Conservation (phyloP, 1,140 invertebrate species). For the Paraescarpia echinospica region DNA sequence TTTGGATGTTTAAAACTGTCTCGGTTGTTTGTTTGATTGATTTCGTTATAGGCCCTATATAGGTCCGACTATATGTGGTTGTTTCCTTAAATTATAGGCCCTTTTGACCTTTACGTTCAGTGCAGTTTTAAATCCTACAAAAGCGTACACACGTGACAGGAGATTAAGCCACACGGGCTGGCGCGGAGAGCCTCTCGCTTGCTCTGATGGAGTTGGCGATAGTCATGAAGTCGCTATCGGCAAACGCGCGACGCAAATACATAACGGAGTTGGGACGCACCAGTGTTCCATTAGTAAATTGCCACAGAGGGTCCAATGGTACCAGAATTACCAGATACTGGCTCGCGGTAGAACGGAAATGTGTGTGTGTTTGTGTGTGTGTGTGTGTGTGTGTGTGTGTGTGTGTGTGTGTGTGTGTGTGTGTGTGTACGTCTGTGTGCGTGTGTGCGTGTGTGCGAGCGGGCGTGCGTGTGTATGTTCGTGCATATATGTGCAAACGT, state of each 20-base stretch:
- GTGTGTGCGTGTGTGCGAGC: not conserved
- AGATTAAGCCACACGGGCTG: too few species aligned
- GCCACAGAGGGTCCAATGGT: not conserved
- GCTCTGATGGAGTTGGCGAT: not conserved
- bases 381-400: not conserved
- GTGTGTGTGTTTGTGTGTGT: too few species aligned
- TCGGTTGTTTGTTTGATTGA: too few species aligned
- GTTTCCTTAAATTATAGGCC: not conserved
- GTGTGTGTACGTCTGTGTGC: not conserved
- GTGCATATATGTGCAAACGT: not conserved
- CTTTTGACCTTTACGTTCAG: not conserved
- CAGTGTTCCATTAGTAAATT: not conserved
- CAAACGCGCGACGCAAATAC: not conserved
- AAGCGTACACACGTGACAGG: not conserved
- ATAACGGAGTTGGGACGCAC: not conserved
- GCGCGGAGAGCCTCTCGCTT: not conserved
- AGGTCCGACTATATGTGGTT: not conserved
- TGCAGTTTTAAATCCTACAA: not conserved
- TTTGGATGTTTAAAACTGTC: not conserved
- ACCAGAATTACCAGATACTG: not conserved
- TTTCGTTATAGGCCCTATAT: not conserved
- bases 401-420: not conserved
- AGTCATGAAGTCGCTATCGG: not conserved
- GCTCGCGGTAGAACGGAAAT: too few species aligned
- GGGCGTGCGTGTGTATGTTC: not conserved